Base-by-base conservation (phyloP, 2,888 invertebrate genomes). In the Sminthurides aquaticus region DNA sequence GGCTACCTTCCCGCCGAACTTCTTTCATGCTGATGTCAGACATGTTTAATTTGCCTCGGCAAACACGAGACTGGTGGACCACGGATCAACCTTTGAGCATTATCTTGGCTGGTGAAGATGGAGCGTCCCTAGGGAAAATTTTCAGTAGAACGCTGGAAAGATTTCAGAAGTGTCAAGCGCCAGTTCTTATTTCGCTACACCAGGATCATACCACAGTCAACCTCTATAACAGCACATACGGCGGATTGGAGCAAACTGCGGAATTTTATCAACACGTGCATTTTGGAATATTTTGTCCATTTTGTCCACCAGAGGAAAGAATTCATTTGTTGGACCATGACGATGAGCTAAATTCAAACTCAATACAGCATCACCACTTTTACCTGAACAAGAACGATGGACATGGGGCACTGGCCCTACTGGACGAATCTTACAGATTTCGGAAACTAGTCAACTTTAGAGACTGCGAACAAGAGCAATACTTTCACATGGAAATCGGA, bases 201-300 rank as follows among this genome's bases (percentile, higher is more conserved):
- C 15, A 24, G 5, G 52, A 52, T 52, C 52, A 52, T 52, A 22
- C 5, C 20, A 5, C 15, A 20, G 11, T 52, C 3, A 18, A 43
- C 18, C 18, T 43, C 43, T 43, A 11, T 18, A 43, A 43, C 43
- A 52, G 18, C 20, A 15, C 18, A 15, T 5, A 20, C 20, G 22
- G 5, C 22, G 15, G 43, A 5, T 5, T 34, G 5, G 5, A 15
- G 20, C 5, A 52, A 5, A 18, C 20, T 20, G 52, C 18, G 20
- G 20, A 22, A 15, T 52, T 52, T 20, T 52, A 52, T 48, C n/a
- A n/a, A 11, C 34, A 60, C 27, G 49, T 48, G 3, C 52, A 60
- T 1, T 60, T 60, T 34, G 52, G 49, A 2, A 18, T 60, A 3
- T 18, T 60, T 5, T 60, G 60, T 28, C 60, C 49, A 1, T 60